phyloP scores from a whole-genome alignment of 2,113 vertebrate genomes.

The Sorex fumeus region DNA sequence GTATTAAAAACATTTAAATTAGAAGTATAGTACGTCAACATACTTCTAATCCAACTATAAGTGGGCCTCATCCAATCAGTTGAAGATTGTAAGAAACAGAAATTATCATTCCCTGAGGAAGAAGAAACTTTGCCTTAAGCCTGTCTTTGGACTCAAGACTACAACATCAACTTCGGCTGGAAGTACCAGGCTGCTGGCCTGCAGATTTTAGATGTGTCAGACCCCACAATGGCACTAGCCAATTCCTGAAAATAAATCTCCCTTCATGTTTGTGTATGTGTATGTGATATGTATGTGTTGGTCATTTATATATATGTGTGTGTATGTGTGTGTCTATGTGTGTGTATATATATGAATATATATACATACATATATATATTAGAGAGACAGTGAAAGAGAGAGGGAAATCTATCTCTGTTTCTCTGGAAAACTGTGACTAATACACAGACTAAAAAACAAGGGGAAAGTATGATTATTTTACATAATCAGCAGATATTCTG shows the following conservation, averaged over 20 bases:
- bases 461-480: constrained; percentile 38
- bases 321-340: neutral
- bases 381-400: neutral
- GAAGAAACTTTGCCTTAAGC: neutral
- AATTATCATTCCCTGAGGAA: neutral
- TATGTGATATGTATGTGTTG: too few relatives aligned
- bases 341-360: too few relatives aligned
- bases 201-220: neutral
- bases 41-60: neutral
- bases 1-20: neutral
- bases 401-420: neutral
- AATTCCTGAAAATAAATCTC: constrained; percentile 3
- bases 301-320: too few relatives aligned
- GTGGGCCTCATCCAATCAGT: neutral
- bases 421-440: neutral
- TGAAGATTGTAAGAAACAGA: constrained; percentile 1
- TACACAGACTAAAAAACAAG: constrained; percentile 20
- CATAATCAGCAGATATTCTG: constrained; percentile 9
- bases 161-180: neutral
- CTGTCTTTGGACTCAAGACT: neutral
- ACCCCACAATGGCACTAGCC: neutral
- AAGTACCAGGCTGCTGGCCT: neutral
- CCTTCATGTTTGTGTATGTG: neutral
- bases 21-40: neutral
- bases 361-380: too few relatives aligned